Evolutionary conservation across 1,140 invertebrate species (phyloP).

Genomic region (Cydia fagiglandana): DNA sequence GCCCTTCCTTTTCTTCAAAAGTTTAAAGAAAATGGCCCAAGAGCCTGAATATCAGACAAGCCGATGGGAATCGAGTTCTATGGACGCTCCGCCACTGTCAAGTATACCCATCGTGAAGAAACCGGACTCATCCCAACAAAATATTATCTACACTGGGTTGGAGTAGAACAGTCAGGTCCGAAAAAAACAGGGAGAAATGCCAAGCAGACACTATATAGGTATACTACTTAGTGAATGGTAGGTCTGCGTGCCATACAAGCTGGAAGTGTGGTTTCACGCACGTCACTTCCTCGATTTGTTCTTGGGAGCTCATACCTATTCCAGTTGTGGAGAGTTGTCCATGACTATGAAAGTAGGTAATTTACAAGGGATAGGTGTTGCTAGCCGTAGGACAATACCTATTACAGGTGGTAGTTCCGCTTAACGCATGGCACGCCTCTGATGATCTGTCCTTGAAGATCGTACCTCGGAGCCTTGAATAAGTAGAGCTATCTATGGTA

Average conservation of each 20-base stretch:
- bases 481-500: conserved; percentile 93
- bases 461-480: conserved; percentile 90
- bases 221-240: conserved; percentile 69
- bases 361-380: conserved; percentile 93
- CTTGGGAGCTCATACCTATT: conserved; percentile 88
- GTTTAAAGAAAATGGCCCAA: too few species aligned
- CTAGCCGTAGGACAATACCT: conserved; percentile 92
- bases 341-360: conserved; percentile 79
- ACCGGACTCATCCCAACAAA: too few species aligned
- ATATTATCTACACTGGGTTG: too few species aligned
- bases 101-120: too few species aligned
- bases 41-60: too few species aligned
- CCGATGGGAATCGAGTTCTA: too few species aligned
- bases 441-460: conserved; percentile 90
- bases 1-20: too few species aligned
- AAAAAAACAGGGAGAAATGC: too few species aligned
- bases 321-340: conserved; percentile 91
- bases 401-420: conserved; percentile 89
- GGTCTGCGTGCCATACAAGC: conserved; percentile 61
- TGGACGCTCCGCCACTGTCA: too few species aligned
- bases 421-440: conserved; percentile 93
- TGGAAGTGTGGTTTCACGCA: conserved; percentile 92
- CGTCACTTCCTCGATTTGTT: conserved; percentile 91
- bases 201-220: conserved; percentile 32
- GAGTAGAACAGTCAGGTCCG: too few species aligned